Evolutionary conservation across 2,797 vertebrate genomes (phyloP).

Genomic region (Acanthiza pusilla): DNA sequence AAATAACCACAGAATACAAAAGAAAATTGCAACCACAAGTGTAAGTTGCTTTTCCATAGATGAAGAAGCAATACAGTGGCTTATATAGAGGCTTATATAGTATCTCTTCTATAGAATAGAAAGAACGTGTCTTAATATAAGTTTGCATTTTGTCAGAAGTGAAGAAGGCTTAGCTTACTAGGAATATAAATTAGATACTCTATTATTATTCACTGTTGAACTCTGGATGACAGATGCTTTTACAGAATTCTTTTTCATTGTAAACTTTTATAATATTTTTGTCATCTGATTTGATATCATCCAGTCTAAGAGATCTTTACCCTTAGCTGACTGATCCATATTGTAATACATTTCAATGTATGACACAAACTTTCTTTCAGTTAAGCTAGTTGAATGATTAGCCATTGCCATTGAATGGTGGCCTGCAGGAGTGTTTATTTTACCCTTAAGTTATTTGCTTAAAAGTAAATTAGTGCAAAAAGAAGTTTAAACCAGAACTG

Average conservation of each 20-base stretch:
- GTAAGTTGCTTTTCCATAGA: neutral
- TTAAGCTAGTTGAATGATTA: neutral
- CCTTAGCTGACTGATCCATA: neutral
- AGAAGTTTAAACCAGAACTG: neutral
- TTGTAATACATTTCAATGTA: neutral
- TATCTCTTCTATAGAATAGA: neutral
- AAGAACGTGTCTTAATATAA: accelerated
- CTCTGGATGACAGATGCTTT: neutral
- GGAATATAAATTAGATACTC: neutral
- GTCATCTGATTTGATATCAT: neutral
- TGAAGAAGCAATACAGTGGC: neutral
- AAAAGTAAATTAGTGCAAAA: neutral
- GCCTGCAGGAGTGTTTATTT: neutral
- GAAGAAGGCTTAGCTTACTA: neutral
- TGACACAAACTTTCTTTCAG: neutral
- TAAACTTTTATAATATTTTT: neutral
- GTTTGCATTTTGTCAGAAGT: neutral
- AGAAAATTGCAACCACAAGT: neutral
- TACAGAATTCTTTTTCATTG: neutral
- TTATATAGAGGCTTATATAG: neutral
- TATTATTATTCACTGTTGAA: neutral
- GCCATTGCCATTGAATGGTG: neutral
- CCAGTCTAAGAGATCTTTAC: neutral
- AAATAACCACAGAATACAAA: too few relatives aligned
- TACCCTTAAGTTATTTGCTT: neutral